Evolutionary conservation across 2,888 invertebrate species (phyloP).

Genomic region (Octodonta nipae): DNA sequence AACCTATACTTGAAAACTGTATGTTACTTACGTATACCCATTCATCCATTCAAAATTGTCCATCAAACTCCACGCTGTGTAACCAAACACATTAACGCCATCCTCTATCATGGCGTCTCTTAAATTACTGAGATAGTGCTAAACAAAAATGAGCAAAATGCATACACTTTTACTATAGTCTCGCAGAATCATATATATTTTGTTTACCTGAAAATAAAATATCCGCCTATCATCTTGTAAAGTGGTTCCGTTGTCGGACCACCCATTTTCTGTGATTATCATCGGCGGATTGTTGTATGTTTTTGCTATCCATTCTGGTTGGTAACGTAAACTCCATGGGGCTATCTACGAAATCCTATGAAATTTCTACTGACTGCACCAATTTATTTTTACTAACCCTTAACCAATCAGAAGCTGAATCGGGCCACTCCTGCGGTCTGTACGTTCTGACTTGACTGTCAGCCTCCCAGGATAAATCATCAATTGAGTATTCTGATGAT

Average conservation of each 20-base stretch:
- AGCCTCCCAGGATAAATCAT: conserved; percentile 4
- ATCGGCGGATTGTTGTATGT: conserved; percentile 38
- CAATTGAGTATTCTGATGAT: neutral
- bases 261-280: conserved; percentile 46
- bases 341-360: no score
- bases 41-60: conserved; percentile 19
- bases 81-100: conserved; percentile 15
- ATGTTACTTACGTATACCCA: conserved; percentile 12
- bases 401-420: conserved; percentile 2
- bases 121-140: conserved; percentile 7
- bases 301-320: conserved; percentile 35
- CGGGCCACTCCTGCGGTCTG: conserved; percentile 5
- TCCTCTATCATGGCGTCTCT: conserved; percentile 14
- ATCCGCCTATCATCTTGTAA: conserved; percentile 7
- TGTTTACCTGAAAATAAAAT: no score
- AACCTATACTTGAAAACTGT: neutral
- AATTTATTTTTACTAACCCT: no score
- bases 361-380: no score
- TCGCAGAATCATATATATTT: no score
- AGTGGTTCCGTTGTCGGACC: conserved; percentile 23
- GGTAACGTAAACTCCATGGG: no score
- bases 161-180: no score
- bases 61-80: conserved; percentile 17
- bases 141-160: no score
- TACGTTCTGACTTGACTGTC: conserved; percentile 6